phyloP scores from a whole-genome alignment of 1,140 invertebrate species.

The Eupeodes corollae region DNA sequence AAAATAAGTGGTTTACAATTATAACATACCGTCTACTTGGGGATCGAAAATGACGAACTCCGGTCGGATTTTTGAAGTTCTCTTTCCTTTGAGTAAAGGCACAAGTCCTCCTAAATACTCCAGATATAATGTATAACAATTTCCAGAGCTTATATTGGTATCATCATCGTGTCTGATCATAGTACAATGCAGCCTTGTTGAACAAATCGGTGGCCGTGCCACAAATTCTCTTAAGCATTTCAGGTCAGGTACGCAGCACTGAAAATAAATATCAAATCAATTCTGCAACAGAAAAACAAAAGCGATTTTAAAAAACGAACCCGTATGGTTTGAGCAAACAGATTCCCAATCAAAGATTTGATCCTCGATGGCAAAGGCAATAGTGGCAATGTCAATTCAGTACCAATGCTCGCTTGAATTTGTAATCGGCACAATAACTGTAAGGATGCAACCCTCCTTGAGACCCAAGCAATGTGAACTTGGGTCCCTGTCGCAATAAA shows the following conservation, averaged over 20 bases:
- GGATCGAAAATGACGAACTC: constrained; percentile 98
- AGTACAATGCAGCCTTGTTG: constrained; percentile 83
- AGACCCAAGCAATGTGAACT: constrained; percentile 87
- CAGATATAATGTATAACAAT: constrained; percentile 88
- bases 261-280: neutral
- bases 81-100: constrained; percentile 87
- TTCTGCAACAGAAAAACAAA: neutral
- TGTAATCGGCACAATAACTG: constrained; percentile 75
- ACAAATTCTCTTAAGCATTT: constrained; percentile 84
- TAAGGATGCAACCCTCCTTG: constrained; percentile 75
- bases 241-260: constrained; percentile 89
- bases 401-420: constrained; percentile 50
- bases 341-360: constrained; percentile 68
- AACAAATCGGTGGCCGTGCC: constrained; percentile 72
- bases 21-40: constrained; percentile 57
- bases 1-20: neutral
- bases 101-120: constrained; percentile 94
- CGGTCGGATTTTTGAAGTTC: constrained; percentile 91
- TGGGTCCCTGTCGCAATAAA: constrained; percentile 85
- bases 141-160: constrained; percentile 51
- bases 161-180: constrained; percentile 90
- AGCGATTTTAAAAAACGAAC: constrained; percentile 43
- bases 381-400: constrained; percentile 47
- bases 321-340: constrained; percentile 92
- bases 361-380: constrained; percentile 78